Conservation (phyloP, 2,113 vertebrate species). For the Caranx melampygus region DNA sequence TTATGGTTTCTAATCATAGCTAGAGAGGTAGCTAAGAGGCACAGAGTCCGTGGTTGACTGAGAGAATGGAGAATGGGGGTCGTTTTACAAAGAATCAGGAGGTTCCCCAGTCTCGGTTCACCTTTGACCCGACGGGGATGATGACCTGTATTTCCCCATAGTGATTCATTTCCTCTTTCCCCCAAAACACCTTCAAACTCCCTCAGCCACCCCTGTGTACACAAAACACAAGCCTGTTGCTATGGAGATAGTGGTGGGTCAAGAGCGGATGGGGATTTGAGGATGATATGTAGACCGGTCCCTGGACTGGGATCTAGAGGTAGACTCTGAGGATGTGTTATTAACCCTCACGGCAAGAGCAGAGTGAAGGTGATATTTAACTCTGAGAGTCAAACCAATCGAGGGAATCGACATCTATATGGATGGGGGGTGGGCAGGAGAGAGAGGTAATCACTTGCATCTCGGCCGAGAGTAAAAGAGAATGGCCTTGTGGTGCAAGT, state of each 20-base stretch:
- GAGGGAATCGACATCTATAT: slow-evolving; percentile 37
- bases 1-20: slow-evolving; percentile 81
- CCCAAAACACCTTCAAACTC: slow-evolving; percentile 32
- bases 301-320: slow-evolving; percentile 13
- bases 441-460: slow-evolving; percentile 47
- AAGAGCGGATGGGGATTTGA: background rate
- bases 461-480: slow-evolving; percentile 21
- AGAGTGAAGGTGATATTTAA: slow-evolving; percentile 30
- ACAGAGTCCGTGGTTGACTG: slow-evolving; percentile 18
- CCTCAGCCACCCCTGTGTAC: slow-evolving; percentile 18
- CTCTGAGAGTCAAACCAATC: slow-evolving; percentile 33
- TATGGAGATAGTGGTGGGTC: slow-evolving; percentile 40
- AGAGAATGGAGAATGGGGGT: slow-evolving; percentile 50
- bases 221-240: slow-evolving; percentile 66
- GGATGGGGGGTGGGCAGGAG: slow-evolving; percentile 22
- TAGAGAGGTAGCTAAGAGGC: slow-evolving; percentile 42
- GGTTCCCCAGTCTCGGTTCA: slow-evolving; percentile 34
- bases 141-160: slow-evolving; percentile 62
- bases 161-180: slow-evolving; percentile 70
- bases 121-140: slow-evolving; percentile 57
- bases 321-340: slow-evolving; percentile 46
- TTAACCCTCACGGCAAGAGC: slow-evolving; percentile 61
- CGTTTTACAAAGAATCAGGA: slow-evolving; percentile 35
- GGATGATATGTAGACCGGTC: background rate
- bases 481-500: slow-evolving; percentile 47